These are phyloP conservation scores for Percina caprodes DNA, from an alignment of 2,113 vertebrate species.

Conservation along the genomic window DNA sequence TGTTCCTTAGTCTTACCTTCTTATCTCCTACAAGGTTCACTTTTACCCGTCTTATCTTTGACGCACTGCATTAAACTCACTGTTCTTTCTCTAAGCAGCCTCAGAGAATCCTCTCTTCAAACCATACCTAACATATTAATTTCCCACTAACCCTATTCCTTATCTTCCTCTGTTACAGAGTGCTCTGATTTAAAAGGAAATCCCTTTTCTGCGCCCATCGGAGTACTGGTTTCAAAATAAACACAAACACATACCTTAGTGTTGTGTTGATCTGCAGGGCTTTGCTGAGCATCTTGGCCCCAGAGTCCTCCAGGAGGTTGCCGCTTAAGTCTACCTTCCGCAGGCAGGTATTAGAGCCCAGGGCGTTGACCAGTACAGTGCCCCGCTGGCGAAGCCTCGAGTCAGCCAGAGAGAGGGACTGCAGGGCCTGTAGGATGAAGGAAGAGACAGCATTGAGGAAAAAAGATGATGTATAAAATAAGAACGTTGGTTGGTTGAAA, in stretches of 20 bases:
- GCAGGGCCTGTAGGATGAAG: slow-evolving; percentile 81
- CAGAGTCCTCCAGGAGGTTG: slow-evolving; percentile 91
- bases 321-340: slow-evolving; percentile 91
- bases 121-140: slow-evolving; percentile 28
- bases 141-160: slow-evolving; percentile 34
- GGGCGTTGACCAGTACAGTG: slow-evolving; percentile 90
- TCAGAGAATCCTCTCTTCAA: slow-evolving; percentile 18
- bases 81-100: slow-evolving; percentile 29
- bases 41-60: slow-evolving; percentile 9
- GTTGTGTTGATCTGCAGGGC: slow-evolving; percentile 93
- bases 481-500: too few species aligned
- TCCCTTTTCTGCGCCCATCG: background rate
- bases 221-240: background rate
- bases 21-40: slow-evolving; percentile 33
- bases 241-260: slow-evolving; percentile 81
- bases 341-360: slow-evolving; percentile 91
- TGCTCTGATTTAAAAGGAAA: slow-evolving; percentile 17
- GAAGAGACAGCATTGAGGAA: too few species aligned
- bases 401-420: slow-evolving; percentile 90
- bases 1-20: slow-evolving; percentile 16
- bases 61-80: slow-evolving; percentile 22
- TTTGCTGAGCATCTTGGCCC: slow-evolving; percentile 94
- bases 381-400: slow-evolving; percentile 90
- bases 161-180: background rate
- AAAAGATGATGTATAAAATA: background rate